These are phyloP conservation scores for Gnatocerus cornutus DNA, from an alignment of 2,888 invertebrate genomes.

Conservation along the genomic window DNA sequence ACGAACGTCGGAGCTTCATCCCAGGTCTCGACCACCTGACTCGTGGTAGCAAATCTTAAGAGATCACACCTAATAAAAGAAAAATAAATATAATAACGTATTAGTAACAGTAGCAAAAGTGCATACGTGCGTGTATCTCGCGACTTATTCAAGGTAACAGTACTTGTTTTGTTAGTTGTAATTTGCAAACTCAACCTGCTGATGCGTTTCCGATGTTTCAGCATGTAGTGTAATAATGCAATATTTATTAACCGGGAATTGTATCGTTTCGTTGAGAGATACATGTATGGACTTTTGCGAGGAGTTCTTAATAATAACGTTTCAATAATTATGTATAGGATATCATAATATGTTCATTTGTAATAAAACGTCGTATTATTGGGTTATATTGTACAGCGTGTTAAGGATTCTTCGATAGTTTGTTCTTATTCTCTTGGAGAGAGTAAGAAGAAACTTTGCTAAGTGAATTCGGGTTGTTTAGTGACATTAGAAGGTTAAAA, in stretches of 20 bases:
- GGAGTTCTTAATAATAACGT: conserved; percentile 18
- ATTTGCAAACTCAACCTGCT: conserved; percentile 27
- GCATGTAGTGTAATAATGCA: conserved; percentile 18
- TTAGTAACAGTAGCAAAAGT: conserved; percentile 25
- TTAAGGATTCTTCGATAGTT: too few relatives aligned
- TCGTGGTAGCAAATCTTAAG: conserved; percentile 29
- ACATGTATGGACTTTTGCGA: conserved; percentile 34
- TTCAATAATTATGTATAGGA: conserved; percentile 39
- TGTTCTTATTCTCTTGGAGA: neutral
- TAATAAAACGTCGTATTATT: neutral
- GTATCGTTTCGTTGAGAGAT: conserved; percentile 23
- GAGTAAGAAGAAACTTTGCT: neutral
- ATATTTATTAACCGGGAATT: conserved; percentile 30
- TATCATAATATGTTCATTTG: conserved; percentile 18
- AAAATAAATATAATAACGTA: conserved; percentile 5
- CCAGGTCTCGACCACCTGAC: conserved; percentile 20
- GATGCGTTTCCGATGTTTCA: conserved; percentile 46
- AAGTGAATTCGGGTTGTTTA: too few relatives aligned
- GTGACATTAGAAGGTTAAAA: conserved; percentile 12
- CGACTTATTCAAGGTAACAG: conserved; percentile 15
- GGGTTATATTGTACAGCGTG: conserved; percentile 6
- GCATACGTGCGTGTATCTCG: conserved; percentile 18
- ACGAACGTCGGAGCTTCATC: too few relatives aligned
- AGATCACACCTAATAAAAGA: conserved; percentile 18
- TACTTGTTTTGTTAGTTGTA: conserved; percentile 13